Percentiles rank a stretch among this genome's conserved stretches.
Conservation (phyloP, 2,113 vertebrate species). For the Prunella himalayana region DNA sequence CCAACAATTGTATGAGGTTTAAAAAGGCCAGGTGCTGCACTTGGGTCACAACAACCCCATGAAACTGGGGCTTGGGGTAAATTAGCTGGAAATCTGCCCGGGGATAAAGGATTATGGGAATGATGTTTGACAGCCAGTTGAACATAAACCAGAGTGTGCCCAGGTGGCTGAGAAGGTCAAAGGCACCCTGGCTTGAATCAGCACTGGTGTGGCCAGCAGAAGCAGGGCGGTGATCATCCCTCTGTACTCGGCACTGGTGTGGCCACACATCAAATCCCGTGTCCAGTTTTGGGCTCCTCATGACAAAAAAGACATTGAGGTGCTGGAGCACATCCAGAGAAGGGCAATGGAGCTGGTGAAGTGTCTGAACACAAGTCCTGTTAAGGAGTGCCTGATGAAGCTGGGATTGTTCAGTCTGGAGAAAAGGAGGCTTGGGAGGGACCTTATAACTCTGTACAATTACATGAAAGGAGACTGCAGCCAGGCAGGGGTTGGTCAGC, state of each 20-base stretch:
- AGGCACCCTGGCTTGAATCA: not conserved
- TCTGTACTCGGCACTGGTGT: no score
- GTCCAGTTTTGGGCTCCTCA: not conserved
- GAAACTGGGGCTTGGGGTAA: not conserved
- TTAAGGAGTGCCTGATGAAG: not conserved
- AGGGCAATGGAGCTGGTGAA: rapidly evolving
- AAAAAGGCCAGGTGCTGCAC: not conserved
- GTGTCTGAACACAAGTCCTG: not conserved
- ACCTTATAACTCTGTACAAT: not conserved
- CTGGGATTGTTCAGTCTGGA: not conserved
- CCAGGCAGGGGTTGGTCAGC: not conserved
- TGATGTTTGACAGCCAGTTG: not conserved
- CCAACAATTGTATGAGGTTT: not conserved
- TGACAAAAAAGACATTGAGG: not conserved
- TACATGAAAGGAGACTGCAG: not conserved
- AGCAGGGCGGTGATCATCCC: not conserved
- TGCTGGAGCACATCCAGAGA: not conserved
- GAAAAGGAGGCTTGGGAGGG: no score
- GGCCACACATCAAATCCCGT: no score
- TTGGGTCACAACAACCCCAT: not conserved
- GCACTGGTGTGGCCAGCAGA: not conserved
- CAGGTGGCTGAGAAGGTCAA: not conserved
- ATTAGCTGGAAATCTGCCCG: not conserved
- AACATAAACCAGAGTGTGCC: not conserved
- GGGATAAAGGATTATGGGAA: not conserved